Base-by-base conservation (phyloP, 2,888 invertebrate genomes). In the Cosmopolites sordidus region DNA sequence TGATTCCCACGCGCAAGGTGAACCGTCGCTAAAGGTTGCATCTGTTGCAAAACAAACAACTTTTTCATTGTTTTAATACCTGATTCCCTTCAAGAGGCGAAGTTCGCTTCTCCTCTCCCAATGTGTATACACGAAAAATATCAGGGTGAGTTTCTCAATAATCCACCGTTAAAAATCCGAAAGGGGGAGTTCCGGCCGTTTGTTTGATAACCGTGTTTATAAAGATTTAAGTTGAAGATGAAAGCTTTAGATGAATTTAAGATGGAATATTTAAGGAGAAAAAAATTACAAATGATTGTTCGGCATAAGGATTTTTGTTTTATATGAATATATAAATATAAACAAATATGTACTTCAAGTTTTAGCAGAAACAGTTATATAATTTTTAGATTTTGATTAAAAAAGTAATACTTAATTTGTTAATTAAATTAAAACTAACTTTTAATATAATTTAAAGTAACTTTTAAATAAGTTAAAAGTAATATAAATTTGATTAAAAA, bases 41-140 rank as follows among this genome's bases (percentile, higher is more conserved):
- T 66, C 63, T 66, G 66, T 61, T 60, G 58, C 66, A 63, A 63
- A 66, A 65, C 61, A 66, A 66, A 66, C 64, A 66, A 64, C 62
- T 64, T 66, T 66, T 66, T 66, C 65, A 64, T 65, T 60, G 63
- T 60, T 58, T 60, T 60, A 61, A 65, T 65, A 66, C 66, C 66
- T 66, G 66, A 66, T 66, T 63, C 61, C 62, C 43, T 17, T 27
- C 6, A 8, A 22, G 22, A 16, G 16, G 14, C 45, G 33, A 33
- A 33, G 33, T 33, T 33, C 33, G 12, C 33, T 33, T 33, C 12
- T 12, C 33, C n/a, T n/a, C 6, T 22, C 43, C 12, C 33, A 3
- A 30, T 16, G 29, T 33, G 29, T 44, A 44, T 27, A 44, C 30
- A 15, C 16, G 44, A 16, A 22, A 15, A 44, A 16, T 33, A 16